Evolutionary conservation across 2,888 invertebrate species (phyloP).

Genomic region (Junonia oenone): DNA sequence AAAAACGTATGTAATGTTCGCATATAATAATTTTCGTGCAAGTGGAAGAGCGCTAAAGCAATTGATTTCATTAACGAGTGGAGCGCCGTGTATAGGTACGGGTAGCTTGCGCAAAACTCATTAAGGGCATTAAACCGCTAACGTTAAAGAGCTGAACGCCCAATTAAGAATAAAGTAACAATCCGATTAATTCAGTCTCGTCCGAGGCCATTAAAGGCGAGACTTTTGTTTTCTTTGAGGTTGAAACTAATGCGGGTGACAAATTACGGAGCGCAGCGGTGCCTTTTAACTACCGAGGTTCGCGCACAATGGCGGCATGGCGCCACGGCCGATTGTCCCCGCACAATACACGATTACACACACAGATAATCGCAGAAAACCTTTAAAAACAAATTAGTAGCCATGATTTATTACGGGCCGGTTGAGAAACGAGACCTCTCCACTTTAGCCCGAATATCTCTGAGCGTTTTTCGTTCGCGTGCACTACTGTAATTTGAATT

Average conservation of each 20-base stretch:
- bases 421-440: constrained; percentile 52
- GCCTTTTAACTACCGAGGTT: constrained; percentile 44
- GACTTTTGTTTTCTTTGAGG: constrained; percentile 55
- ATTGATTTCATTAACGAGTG: constrained; percentile 14
- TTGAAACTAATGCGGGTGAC: constrained; percentile 49
- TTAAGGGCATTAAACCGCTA: constrained; percentile 34
- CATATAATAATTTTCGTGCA: background rate
- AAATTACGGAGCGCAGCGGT: constrained; percentile 60
- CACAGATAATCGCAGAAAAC: constrained; percentile 67
- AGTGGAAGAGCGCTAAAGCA: background rate
- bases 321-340: constrained; percentile 53
- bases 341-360: constrained; percentile 68
- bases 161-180: constrained; percentile 58
- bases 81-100: background rate
- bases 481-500: constrained; percentile 73
- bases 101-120: constrained; percentile 38
- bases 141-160: constrained; percentile 34
- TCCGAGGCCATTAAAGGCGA: constrained; percentile 52
- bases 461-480: constrained; percentile 68
- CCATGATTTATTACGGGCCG: constrained; percentile 70
- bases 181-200: constrained; percentile 63
- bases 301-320: constrained; percentile 49
- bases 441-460: constrained; percentile 8
- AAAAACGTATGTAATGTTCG: background rate
- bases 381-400: constrained; percentile 79